Evolutionary conservation across 1,140 invertebrate genomes (phyloP).

Genomic region (Drosophila equinoxialis): DNA sequence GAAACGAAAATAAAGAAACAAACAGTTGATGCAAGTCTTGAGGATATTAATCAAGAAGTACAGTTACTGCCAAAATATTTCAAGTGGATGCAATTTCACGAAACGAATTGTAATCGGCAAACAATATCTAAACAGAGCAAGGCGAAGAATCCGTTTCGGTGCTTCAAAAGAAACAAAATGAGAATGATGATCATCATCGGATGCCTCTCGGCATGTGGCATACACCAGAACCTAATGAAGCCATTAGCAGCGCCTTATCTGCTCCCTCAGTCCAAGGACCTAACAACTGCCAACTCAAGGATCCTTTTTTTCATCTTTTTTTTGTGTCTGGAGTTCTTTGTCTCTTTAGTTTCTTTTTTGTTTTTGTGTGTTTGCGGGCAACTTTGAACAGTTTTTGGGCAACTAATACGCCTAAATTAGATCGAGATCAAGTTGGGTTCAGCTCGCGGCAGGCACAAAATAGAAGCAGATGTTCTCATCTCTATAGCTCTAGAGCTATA

Average conservation of each 20-base stretch:
- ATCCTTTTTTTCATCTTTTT: slow-evolving; percentile 34
- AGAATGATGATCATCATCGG: slow-evolving; percentile 52
- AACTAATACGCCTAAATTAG: slow-evolving; percentile 80
- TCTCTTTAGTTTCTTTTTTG: slow-evolving; percentile 28
- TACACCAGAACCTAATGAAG: slow-evolving; percentile 70
- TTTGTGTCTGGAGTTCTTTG: slow-evolving; percentile 10
- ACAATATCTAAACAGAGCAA: slow-evolving; percentile 56
- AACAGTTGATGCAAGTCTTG: slow-evolving; percentile 32
- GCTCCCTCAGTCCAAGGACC: slow-evolving; percentile 27
- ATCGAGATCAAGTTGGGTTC: slow-evolving; percentile 65
- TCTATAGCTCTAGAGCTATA: background rate
- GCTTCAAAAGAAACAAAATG: slow-evolving; percentile 62
- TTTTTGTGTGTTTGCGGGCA: slow-evolving; percentile 51
- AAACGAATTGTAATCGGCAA: slow-evolving; percentile 66
- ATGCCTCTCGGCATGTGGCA: slow-evolving; percentile 73
- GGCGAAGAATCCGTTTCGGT: slow-evolving; percentile 34
- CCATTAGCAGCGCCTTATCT: slow-evolving; percentile 78
- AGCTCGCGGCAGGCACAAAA: slow-evolving; percentile 48
- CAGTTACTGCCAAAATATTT: slow-evolving; percentile 58
- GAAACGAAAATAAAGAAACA: too few relatives aligned
- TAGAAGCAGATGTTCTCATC: slow-evolving; percentile 60
- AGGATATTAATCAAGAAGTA: slow-evolving; percentile 40
- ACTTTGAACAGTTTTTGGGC: slow-evolving; percentile 59
- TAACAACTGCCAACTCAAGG: slow-evolving; percentile 38
- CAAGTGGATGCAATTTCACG: slow-evolving; percentile 52